Evolutionary conservation across 2,113 vertebrate genomes (phyloP).

Genomic region (Callaeas wilsoni): DNA sequence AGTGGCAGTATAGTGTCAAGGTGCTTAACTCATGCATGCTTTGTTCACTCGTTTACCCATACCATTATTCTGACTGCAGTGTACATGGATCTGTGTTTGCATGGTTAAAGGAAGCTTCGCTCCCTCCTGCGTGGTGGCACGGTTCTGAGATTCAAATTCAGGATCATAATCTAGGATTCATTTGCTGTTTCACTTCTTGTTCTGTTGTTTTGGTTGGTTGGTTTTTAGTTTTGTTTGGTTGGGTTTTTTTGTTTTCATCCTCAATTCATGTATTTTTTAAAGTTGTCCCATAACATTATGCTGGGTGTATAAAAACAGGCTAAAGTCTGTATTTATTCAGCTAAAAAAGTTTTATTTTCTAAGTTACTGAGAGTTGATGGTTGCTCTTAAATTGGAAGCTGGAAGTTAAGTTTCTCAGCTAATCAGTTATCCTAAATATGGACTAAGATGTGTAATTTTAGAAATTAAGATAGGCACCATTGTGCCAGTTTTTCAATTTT

Average conservation of each 20-base stretch:
- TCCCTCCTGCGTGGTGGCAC: background rate
- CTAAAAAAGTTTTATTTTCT: background rate
- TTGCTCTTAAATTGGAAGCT: background rate
- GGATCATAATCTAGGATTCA: background rate
- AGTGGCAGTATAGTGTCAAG: constrained; percentile 94
- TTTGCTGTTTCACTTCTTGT: background rate
- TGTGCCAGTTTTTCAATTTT: background rate
- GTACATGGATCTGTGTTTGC: background rate
- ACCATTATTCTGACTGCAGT: background rate
- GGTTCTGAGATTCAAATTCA: background rate
- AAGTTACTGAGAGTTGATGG: background rate
- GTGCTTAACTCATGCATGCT: constrained; percentile 83
- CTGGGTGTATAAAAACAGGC: background rate
- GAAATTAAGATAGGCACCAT: background rate
- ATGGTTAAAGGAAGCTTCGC: background rate
- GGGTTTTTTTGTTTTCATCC: background rate
- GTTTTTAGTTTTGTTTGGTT: background rate
- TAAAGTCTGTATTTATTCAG: background rate
- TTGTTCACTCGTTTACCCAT: constrained; percentile 55
- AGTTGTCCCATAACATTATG: background rate
- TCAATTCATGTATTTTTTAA: background rate
- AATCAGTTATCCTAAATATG: background rate
- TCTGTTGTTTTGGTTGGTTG: background rate
- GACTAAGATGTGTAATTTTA: background rate
- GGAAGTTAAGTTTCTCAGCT: background rate